These are phyloP conservation scores for Drosophila merina DNA, from an alignment of 2,888 invertebrate genomes.

Conservation along the genomic window DNA sequence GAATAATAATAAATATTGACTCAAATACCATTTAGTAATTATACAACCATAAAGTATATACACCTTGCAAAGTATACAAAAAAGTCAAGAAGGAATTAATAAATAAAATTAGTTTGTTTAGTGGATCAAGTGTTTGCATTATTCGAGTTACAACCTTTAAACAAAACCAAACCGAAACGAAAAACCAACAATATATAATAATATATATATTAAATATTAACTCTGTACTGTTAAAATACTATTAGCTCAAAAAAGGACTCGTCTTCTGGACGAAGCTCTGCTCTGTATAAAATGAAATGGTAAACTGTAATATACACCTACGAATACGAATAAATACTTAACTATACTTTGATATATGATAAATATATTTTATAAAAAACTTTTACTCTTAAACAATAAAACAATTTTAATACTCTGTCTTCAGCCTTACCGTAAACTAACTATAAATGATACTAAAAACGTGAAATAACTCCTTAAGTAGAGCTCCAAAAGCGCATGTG, in stretches of 20 bases:
- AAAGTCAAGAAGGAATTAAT: conserved; percentile 27
- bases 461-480: conserved; percentile 25
- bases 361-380: conserved; percentile 75
- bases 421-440: conserved; percentile 65
- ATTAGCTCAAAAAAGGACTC: conserved; percentile 52
- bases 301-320: conserved; percentile 66
- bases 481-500: conserved; percentile 35
- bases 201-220: conserved; percentile 2
- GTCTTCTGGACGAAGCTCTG: conserved; percentile 25
- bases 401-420: conserved; percentile 73
- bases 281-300: conserved; percentile 56
- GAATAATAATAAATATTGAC: conserved; percentile 53
- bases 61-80: conserved; percentile 41
- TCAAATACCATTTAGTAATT: conserved; percentile 67
- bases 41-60: conserved; percentile 56
- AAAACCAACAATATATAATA: not conserved
- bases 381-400: conserved; percentile 68
- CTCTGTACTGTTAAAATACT: conserved; percentile 36
- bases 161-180: conserved; percentile 20
- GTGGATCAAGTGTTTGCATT: conserved; percentile 72
- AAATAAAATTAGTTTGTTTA: conserved; percentile 57
- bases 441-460: conserved; percentile 28
- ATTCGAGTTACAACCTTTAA: conserved; percentile 56
- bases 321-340: conserved; percentile 51
- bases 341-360: conserved; percentile 71